These are phyloP conservation scores for Myodes glareolus DNA, from an alignment of 2,113 vertebrate species.

Conservation along the genomic window DNA sequence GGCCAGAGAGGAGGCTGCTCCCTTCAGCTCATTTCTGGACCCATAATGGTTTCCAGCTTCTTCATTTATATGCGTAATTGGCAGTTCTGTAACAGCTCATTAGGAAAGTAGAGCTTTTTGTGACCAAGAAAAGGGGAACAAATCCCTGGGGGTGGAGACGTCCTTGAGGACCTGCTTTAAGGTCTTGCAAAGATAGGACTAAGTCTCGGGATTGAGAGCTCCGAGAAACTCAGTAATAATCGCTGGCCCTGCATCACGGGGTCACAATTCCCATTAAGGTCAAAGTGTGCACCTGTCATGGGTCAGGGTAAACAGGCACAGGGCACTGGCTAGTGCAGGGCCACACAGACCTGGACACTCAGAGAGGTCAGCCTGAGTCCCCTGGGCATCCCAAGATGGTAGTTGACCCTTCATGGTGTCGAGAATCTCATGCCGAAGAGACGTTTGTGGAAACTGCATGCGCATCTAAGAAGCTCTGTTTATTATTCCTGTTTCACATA, in stretches of 20 bases:
- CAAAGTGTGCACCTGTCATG: fast-evolving
- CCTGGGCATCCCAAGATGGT: not conserved
- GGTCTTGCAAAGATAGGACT: constrained; percentile 44
- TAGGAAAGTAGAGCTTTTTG: constrained; percentile 75
- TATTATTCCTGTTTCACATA: not conserved
- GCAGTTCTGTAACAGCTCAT: constrained; percentile 74
- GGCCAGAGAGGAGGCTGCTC: not conserved
- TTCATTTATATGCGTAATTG: constrained; percentile 71
- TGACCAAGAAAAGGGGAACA: constrained; percentile 65
- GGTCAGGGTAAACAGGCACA: not conserved
- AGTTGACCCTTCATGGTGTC: not conserved
- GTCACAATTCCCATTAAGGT: not conserved
- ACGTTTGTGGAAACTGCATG: not conserved
- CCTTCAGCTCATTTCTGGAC: constrained; percentile 52
- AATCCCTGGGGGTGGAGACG: constrained; percentile 36
- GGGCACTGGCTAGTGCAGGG: not conserved
- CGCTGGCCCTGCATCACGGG: not conserved
- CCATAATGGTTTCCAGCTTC: constrained; percentile 47
- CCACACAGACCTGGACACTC: no score
- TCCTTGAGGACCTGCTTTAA: constrained; percentile 61
- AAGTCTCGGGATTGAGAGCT: not conserved
- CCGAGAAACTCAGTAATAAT: not conserved
- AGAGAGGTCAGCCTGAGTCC: not conserved
- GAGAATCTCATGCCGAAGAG: not conserved
- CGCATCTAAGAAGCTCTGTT: not conserved